A percentile compares a stretch with the other conserved stretches of the same genome.
These are phyloP conservation scores for Corythornis vintsioides DNA, from an alignment of 2,113 vertebrate genomes.

Conservation along the genomic window DNA sequence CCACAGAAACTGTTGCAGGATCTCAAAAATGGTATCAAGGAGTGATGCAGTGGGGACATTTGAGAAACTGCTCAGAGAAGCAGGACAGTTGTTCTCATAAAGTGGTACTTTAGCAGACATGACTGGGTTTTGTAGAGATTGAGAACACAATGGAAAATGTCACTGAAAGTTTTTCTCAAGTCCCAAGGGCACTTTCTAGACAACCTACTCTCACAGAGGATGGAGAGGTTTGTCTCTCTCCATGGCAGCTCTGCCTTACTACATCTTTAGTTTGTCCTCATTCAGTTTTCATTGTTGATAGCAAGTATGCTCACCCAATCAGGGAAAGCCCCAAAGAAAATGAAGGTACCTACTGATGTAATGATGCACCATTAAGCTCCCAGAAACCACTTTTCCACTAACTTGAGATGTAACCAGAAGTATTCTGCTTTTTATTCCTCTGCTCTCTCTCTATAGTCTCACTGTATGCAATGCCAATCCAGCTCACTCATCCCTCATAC, in stretches of 20 bases:
- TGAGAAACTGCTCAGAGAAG: not conserved
- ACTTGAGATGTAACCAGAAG: not conserved
- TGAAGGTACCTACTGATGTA: not conserved
- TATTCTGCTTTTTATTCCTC: not conserved
- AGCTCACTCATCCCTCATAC: not conserved
- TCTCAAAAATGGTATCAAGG: rapidly evolving
- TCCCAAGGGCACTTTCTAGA: not conserved
- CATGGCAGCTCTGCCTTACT: not conserved
- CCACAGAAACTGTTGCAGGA: not conserved
- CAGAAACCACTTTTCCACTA: rapidly evolving
- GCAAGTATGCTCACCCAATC: not conserved
- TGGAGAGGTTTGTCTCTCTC: not conserved
- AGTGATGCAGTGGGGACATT: not conserved
- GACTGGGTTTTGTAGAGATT: not conserved
- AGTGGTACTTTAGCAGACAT: not conserved
- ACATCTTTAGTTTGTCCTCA: not conserved
- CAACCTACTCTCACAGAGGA: not conserved
- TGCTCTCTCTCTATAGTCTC: not conserved
- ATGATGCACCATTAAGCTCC: not conserved
- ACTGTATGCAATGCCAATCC: not conserved
- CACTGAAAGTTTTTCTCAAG: not conserved
- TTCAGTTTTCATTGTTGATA: not conserved
- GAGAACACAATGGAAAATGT: not conserved
- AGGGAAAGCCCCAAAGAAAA: not conserved
- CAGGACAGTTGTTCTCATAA: not conserved